Evolutionary conservation across 2,888 invertebrate genomes (phyloP).

Genomic region (Tipula vernalis): DNA sequence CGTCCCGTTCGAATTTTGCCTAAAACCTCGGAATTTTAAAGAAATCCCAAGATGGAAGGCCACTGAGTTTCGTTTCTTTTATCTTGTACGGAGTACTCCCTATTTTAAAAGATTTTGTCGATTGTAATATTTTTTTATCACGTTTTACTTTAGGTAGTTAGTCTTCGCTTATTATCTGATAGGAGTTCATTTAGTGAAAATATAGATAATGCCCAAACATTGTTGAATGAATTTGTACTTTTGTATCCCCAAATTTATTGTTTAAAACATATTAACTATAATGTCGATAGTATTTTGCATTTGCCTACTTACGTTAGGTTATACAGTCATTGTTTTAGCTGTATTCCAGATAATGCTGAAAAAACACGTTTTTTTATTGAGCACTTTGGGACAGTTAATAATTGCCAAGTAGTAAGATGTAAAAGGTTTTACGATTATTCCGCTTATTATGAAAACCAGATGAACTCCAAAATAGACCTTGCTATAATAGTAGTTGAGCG

Average conservation of each 20-base stretch:
- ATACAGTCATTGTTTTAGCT: too few relatives aligned
- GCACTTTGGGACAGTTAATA: not conserved
- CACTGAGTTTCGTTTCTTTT: slow-evolving; percentile 7
- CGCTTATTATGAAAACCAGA: too few relatives aligned
- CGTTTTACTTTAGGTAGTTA: not conserved
- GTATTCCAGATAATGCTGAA: not conserved
- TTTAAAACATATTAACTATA: not conserved
- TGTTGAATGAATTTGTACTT: not conserved
- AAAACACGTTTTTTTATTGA: not conserved
- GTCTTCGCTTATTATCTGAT: not conserved
- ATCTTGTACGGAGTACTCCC: not conserved
- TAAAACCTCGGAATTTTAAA: not conserved
- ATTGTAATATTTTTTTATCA: not conserved
- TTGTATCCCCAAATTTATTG: not conserved
- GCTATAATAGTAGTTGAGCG: too few relatives aligned
- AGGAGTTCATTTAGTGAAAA: not conserved
- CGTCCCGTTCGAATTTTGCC: not conserved
- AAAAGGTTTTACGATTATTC: too few relatives aligned
- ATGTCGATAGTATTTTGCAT: not conserved
- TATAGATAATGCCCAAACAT: not conserved
- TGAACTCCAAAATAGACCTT: too few relatives aligned
- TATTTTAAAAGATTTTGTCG: not conserved
- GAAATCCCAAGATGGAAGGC: slow-evolving; percentile 7
- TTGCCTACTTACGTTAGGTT: not conserved
- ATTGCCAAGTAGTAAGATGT: not conserved